These are phyloP conservation scores for Speoplatyrhinus poulsoni DNA, from an alignment of 2,113 vertebrate species.

Conservation along the genomic window DNA sequence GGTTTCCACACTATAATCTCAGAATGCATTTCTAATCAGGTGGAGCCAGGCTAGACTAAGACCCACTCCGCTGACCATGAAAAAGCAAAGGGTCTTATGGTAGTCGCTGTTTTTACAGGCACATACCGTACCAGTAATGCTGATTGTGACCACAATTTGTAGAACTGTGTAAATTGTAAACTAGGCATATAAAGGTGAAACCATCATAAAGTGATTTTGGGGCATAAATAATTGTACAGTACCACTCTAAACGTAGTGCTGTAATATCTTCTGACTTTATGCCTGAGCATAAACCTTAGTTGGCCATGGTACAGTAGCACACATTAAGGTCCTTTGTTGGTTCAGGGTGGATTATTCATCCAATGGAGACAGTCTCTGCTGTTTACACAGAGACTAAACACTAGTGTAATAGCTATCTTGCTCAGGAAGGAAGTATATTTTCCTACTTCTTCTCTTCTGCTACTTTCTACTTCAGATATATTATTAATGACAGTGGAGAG, in stretches of 20 bases:
- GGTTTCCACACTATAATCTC: too few relatives aligned
- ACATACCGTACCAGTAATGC: constrained; percentile 15
- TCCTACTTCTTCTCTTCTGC: too few relatives aligned
- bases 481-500: constrained; percentile 26
- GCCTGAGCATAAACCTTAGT: constrained; percentile 32
- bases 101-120: constrained; percentile 27
- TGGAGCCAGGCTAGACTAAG: too few relatives aligned
- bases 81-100: constrained; percentile 20
- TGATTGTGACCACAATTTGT: constrained; percentile 13
- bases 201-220: constrained; percentile 29
- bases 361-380: constrained; percentile 1
- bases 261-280: constrained; percentile 25
- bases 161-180: constrained; percentile 21
- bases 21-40: too few relatives aligned
- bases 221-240: constrained; percentile 25
- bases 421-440: neutral
- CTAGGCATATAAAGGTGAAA: constrained; percentile 20
- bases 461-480: constrained; percentile 15
- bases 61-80: constrained; percentile 11
- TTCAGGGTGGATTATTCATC: constrained; percentile 10
- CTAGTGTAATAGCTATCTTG: constrained; percentile 18
- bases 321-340: constrained; percentile 12
- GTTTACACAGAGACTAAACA: constrained; percentile 27
- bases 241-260: constrained; percentile 34
- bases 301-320: constrained; percentile 8